Base-by-base conservation (phyloP, 2,888 invertebrate species). In the Dryococelus australis region DNA sequence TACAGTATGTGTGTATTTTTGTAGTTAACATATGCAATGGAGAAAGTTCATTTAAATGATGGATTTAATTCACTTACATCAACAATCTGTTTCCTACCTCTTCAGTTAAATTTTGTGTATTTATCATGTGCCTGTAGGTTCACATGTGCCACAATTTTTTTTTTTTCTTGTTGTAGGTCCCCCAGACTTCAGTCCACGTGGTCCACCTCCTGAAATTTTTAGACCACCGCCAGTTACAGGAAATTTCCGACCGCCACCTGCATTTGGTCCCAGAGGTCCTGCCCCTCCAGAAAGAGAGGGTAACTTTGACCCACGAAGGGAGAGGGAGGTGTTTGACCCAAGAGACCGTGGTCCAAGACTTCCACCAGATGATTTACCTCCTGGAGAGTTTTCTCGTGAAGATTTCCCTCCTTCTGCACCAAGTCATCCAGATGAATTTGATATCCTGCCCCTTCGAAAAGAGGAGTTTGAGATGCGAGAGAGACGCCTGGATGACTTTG, bases 321-420 rank as follows among this genome's bases (percentile, higher is more conserved):
- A 83, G 28, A 83, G 83, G 1, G 92, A 92, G 78, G 91, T 91
- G 26, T 92, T 91, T 88, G 92, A 92, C 12, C 92, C 91, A 92
- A 92, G 26, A 91, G 91, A 90, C 90, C 92, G 2, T 43, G 65
- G 65, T n/a, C 35, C 83, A 24, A 28, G 83, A 83, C 16, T 24
- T 13, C 83, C 83, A 20, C 89, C 87, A 88, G 89, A 84, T 84
- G 87, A 27, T 12, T 28, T 26, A 12, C 13, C 27, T 20, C 80
- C 80, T 3, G 90, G 90, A 27, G 89, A 90, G 35, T 90, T 88
- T 12, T 89, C 89, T 13, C 88, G 85, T n/a, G 91, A 91, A 0
- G 92, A 91, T 2, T 92, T 92, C 86, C 92, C 92, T 89, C 91
- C 91, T 13, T 90, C 92, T 43, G 91, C 90, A 10, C 87, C 86